These are phyloP conservation scores for Drosophila ogumai DNA, from an alignment of 1,140 invertebrate genomes.

Conservation along the genomic window DNA sequence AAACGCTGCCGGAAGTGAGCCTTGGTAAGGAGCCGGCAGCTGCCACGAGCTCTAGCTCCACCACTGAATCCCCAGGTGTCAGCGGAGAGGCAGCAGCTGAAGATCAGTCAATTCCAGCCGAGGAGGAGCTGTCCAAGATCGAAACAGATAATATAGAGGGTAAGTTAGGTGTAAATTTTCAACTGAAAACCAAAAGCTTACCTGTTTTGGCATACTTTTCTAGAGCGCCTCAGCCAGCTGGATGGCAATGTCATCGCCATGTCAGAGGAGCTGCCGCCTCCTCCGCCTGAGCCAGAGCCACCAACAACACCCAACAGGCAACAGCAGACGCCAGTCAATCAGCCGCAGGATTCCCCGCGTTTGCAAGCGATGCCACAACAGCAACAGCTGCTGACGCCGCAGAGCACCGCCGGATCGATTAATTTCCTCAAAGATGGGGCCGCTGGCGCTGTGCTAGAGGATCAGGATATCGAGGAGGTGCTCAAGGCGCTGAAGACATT, in stretches of 20 bases:
- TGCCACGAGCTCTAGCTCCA: conserved; percentile 13
- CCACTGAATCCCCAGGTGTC: conserved; percentile 8
- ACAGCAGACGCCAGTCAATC: conserved; percentile 32
- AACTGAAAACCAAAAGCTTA: conserved; percentile 7
- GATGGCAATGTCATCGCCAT: conserved; percentile 60
- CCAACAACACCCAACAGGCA: conserved; percentile 53
- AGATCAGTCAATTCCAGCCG: not conserved
- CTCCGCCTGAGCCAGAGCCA: conserved; percentile 9
- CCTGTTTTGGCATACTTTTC: conserved; percentile 20
- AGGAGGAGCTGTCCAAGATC: conserved; percentile 51
- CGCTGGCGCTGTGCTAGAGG: conserved; percentile 69
- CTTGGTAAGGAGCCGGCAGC: conserved; percentile 60
- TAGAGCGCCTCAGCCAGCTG: conserved; percentile 78
- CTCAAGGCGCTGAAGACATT: conserved; percentile 81
- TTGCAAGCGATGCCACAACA: conserved; percentile 14
- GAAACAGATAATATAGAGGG: conserved; percentile 75
- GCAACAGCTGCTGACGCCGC: conserved; percentile 60
- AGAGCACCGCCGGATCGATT: conserved; percentile 61
- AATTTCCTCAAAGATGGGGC: conserved; percentile 69
- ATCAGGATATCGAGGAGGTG: conserved; percentile 82
- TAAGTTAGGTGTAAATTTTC: conserved; percentile 27
- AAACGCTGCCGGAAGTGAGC: conserved; percentile 73
- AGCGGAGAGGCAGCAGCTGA: conserved; percentile 2
- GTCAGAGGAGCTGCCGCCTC: conserved; percentile 26
- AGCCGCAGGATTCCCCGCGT: conserved; percentile 27